Conservation (phyloP, 2,888 invertebrate genomes). For the Junonia oenone region DNA sequence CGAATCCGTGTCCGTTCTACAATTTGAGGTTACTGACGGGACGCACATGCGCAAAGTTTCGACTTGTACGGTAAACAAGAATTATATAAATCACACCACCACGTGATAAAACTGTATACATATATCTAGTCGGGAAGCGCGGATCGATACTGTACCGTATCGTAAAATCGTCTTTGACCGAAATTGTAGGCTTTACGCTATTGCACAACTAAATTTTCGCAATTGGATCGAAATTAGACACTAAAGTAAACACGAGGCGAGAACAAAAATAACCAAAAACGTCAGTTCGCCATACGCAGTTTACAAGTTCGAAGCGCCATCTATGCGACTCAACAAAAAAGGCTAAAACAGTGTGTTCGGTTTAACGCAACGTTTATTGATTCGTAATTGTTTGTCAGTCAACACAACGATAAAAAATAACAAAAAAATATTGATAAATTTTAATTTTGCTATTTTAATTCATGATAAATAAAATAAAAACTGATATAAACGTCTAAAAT, state of each 20-base stretch:
- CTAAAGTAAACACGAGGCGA: slow-evolving; percentile 80
- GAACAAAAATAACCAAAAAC: slow-evolving; percentile 81
- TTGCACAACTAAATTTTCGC: slow-evolving; percentile 72
- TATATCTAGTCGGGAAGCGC: slow-evolving; percentile 68
- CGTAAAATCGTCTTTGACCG: slow-evolving; percentile 42
- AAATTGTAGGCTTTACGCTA: slow-evolving; percentile 58
- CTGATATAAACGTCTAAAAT: no score
- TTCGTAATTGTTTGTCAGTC: background rate
- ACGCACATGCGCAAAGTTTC: slow-evolving; percentile 80
- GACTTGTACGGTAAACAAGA: slow-evolving; percentile 79
- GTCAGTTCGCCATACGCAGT: slow-evolving; percentile 78
- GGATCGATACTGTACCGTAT: slow-evolving; percentile 67
- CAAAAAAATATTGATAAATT: background rate
- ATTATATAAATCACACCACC: slow-evolving; percentile 81
- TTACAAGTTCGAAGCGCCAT: slow-evolving; percentile 74
- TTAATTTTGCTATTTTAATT: background rate
- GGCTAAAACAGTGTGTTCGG: slow-evolving; percentile 43
- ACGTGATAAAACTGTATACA: slow-evolving; percentile 79
- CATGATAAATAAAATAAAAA: background rate
- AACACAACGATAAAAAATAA: background rate
- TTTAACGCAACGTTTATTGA: slow-evolving; percentile 38
- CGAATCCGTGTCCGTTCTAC: slow-evolving; percentile 68
- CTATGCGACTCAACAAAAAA: slow-evolving; percentile 65
- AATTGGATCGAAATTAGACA: slow-evolving; percentile 75
- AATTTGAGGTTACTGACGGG: slow-evolving; percentile 78